Evolutionary conservation across 2,113 vertebrate genomes (phyloP).

Genomic region (Aspidoscelis tigris): DNA sequence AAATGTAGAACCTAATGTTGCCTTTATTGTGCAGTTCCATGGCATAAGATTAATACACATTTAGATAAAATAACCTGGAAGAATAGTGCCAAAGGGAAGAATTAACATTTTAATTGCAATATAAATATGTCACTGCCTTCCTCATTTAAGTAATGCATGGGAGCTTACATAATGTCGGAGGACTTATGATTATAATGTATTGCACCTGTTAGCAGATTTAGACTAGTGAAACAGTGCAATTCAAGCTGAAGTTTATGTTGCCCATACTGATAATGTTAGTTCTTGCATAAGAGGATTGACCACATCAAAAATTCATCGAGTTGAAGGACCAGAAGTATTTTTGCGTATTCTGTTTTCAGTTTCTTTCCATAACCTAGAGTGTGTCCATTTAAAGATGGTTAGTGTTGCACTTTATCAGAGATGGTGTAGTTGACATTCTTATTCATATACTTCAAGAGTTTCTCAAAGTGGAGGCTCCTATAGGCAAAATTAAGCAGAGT

Average conservation of each 20-base stretch:
- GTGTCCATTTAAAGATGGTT: not conserved
- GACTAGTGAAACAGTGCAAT: constrained; percentile 40
- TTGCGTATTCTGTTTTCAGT: not conserved
- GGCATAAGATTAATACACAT: constrained; percentile 54
- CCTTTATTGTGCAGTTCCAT: constrained; percentile 43
- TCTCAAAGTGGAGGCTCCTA: not conserved
- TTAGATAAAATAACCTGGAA: constrained; percentile 65
- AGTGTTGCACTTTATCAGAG: not conserved
- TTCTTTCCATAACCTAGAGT: not conserved
- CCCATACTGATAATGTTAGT: constrained; percentile 32
- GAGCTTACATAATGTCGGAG: constrained; percentile 55
- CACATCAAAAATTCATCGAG: not conserved
- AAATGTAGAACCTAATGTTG: constrained; percentile 19
- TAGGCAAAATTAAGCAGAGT: not conserved
- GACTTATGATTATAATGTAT: constrained; percentile 41
- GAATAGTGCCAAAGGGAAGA: constrained; percentile 56
- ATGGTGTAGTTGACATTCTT: not conserved
- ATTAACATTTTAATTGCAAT: constrained; percentile 74
- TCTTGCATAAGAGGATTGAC: not conserved
- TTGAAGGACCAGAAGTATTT: not conserved
- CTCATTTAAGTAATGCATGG: constrained; percentile 62
- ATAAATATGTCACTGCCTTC: constrained; percentile 69
- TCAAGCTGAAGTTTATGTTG: constrained; percentile 50
- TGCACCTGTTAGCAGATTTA: constrained; percentile 51
- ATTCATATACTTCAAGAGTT: not conserved